Percentiles rank a stretch among this genome's conserved stretches.
Conservation (phyloP, 2,888 invertebrate genomes). For the Saturnia japonica region DNA sequence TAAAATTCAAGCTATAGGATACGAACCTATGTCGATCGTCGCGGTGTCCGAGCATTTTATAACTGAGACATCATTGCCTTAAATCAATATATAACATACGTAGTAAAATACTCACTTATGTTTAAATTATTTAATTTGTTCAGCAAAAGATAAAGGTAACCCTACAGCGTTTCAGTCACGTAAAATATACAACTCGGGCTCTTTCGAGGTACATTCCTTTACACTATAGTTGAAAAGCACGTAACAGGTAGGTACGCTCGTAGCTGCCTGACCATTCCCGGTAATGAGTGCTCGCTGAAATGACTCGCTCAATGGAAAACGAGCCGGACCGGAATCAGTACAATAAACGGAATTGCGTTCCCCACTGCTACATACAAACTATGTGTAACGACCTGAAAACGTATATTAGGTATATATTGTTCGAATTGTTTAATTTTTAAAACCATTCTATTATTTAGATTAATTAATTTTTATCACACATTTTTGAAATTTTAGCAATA, state of each 20-base stretch:
- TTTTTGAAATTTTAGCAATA: no score
- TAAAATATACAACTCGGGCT: slow-evolving; percentile 16
- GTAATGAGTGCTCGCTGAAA: slow-evolving; percentile 43
- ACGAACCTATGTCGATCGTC: no score
- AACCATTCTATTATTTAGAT: neutral
- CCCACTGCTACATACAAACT: slow-evolving; percentile 8
- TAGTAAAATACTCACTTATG: no score
- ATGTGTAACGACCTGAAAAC: neutral
- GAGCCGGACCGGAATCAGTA: slow-evolving; percentile 37
- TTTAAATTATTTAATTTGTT: neutral
- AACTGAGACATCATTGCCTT: no score
- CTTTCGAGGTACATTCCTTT: slow-evolving; percentile 21
- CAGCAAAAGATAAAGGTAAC: neutral
- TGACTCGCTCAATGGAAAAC: slow-evolving; percentile 41
- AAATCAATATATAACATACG: no score
- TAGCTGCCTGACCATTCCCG: slow-evolving; percentile 37
- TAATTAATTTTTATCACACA: neutral
- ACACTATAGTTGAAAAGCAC: slow-evolving; percentile 16
- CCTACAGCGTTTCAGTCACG: neutral
- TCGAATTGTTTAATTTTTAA: neutral
- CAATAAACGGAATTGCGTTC: slow-evolving; percentile 46
- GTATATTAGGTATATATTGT: no score
- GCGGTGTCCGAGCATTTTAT: no score
- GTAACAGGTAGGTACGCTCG: slow-evolving; percentile 19
- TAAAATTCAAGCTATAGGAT: no score